Evolutionary conservation across 2,113 vertebrate species (phyloP).

Genomic region (Cranoglanis bouderius): DNA sequence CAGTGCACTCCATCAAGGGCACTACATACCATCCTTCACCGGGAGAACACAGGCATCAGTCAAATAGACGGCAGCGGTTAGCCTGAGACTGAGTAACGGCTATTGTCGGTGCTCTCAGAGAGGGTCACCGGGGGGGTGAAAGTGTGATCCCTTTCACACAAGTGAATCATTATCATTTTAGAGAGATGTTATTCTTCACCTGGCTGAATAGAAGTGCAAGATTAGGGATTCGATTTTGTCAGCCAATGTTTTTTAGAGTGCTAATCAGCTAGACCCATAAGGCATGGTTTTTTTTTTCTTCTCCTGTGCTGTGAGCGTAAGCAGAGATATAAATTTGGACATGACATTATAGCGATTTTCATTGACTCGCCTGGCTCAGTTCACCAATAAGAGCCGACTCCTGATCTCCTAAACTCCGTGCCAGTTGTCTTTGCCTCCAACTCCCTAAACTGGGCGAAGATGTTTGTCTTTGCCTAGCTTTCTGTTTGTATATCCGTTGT

Average conservation of each 20-base stretch:
- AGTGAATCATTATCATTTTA: slow-evolving; percentile 18
- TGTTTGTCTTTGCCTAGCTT: neutral
- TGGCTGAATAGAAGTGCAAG: neutral
- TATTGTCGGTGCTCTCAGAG: slow-evolving; percentile 32
- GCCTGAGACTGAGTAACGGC: slow-evolving; percentile 34
- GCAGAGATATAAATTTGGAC: neutral
- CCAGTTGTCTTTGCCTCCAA: neutral
- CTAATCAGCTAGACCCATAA: neutral
- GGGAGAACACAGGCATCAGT: slow-evolving; percentile 42
- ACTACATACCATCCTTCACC: slow-evolving; percentile 53
- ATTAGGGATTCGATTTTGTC: slow-evolving; percentile 3
- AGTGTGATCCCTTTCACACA: slow-evolving; percentile 17
- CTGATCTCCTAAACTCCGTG: neutral
- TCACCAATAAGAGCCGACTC: neutral
- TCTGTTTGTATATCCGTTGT: neutral
- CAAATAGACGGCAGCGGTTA: slow-evolving; percentile 26
- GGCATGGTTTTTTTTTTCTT: too few species aligned
- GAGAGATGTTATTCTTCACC: slow-evolving; percentile 34
- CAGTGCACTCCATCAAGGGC: slow-evolving; percentile 65
- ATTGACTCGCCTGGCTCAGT: neutral
- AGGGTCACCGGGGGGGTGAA: slow-evolving; percentile 11
- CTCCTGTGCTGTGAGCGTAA: neutral
- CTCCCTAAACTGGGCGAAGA: neutral
- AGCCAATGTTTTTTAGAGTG: neutral
- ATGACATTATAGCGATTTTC: too few species aligned